phyloP scores from a whole-genome alignment of 2,888 invertebrate genomes.

The Andrena flavipes region DNA sequence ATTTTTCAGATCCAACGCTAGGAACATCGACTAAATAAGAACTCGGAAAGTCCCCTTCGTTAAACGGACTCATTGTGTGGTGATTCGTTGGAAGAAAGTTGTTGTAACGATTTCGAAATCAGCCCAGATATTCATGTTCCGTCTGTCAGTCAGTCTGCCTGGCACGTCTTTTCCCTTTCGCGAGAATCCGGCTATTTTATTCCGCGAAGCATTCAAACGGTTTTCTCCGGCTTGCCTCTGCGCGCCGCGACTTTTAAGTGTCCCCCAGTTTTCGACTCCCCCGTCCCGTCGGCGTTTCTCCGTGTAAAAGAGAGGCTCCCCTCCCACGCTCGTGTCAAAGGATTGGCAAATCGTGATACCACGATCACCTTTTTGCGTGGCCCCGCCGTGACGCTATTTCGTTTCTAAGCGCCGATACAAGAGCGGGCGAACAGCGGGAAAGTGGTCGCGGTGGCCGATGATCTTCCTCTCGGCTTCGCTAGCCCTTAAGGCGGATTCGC shows the following conservation, averaged over 20 bases:
- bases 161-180: slow-evolving; percentile 69
- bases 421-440: neutral
- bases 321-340: slow-evolving; percentile 1
- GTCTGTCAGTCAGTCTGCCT: slow-evolving; percentile 58
- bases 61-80: neutral
- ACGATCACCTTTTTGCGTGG: neutral
- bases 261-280: slow-evolving; percentile 77
- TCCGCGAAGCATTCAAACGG: slow-evolving; percentile 70
- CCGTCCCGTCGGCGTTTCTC: slow-evolving; percentile 37
- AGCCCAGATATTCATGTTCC: slow-evolving; percentile 54
- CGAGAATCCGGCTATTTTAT: slow-evolving; percentile 72
- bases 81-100: slow-evolving; percentile 61
- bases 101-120: slow-evolving; percentile 61
- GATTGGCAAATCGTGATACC: slow-evolving; percentile 43
- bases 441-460: neutral
- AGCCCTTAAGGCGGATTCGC: no score
- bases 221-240: slow-evolving; percentile 69
- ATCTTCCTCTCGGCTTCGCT: neutral
- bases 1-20: no score
- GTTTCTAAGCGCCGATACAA: neutral
- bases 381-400: neutral
- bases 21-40: no score
- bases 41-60: neutral
- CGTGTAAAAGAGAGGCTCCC: neutral
- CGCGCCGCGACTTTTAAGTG: slow-evolving; percentile 78